phyloP scores from a whole-genome alignment of 2,113 vertebrate genomes.

The Lagopus muta region DNA sequence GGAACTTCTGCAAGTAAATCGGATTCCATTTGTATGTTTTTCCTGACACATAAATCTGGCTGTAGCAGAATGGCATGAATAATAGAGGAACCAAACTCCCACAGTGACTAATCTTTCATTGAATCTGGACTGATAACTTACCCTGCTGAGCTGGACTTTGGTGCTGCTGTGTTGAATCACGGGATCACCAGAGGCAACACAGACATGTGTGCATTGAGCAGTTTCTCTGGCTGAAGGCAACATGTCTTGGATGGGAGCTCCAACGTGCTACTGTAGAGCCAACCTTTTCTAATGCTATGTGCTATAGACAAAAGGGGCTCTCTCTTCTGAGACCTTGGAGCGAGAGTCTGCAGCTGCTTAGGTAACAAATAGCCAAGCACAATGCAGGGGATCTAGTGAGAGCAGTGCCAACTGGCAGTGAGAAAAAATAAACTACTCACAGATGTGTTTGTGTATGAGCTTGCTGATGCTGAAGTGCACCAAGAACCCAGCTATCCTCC shows the following conservation, averaged over 20 bases:
- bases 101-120: conserved; percentile 77
- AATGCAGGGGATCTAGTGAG: neutral
- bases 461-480: neutral
- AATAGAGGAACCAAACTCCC: conserved; percentile 79
- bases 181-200: neutral
- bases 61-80: conserved; percentile 78
- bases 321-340: neutral
- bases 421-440: neutral
- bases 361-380: neutral
- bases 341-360: neutral
- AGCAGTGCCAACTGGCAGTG: neutral
- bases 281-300: accelerated
- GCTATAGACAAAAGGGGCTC: neutral
- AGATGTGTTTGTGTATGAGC: neutral
- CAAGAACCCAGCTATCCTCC: neutral
- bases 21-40: conserved; percentile 85
- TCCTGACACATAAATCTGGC: conserved; percentile 86
- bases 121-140: conserved; percentile 70
- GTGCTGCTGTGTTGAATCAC: neutral
- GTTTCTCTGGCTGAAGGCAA: neutral
- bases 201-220: accelerated
- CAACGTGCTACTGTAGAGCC: neutral
- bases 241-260: neutral
- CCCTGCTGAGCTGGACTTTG: conserved; percentile 51
- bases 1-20: conserved; percentile 81